Evolutionary conservation across 2,888 invertebrate genomes (phyloP).

Genomic region (Scrobipalpa costella): DNA sequence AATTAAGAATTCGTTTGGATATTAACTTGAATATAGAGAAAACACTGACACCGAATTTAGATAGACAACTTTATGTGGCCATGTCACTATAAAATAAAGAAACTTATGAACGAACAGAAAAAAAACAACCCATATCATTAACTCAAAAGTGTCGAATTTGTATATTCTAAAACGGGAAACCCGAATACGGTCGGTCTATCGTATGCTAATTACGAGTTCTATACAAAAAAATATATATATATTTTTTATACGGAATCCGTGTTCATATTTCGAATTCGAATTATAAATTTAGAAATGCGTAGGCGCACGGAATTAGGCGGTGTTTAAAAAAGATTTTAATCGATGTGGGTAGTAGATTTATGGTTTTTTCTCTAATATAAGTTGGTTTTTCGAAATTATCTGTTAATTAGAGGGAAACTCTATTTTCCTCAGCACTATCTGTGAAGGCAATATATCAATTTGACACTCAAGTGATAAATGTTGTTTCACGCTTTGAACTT

Average conservation of each 20-base stretch:
- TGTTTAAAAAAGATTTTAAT: slow-evolving; percentile 71
- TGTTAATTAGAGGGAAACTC: slow-evolving; percentile 62
- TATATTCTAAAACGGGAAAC: slow-evolving; percentile 66
- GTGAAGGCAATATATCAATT: slow-evolving; percentile 58
- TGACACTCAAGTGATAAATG: slow-evolving; percentile 59
- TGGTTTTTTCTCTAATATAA: slow-evolving; percentile 61
- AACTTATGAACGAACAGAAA: slow-evolving; percentile 59
- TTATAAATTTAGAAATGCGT: slow-evolving; percentile 68
- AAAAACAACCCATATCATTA: slow-evolving; percentile 62
- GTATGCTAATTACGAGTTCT: slow-evolving; percentile 68
- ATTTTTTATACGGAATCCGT: slow-evolving; percentile 42
- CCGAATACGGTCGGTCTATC: slow-evolving; percentile 51
- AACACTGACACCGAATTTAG: slow-evolving; percentile 47
- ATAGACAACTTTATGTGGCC: slow-evolving; percentile 62
- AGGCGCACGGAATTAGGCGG: slow-evolving; percentile 67
- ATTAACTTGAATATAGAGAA: slow-evolving; percentile 54
- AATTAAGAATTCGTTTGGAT: slow-evolving; percentile 42
- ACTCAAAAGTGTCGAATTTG: slow-evolving; percentile 61
- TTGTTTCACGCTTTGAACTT: slow-evolving; percentile 50
- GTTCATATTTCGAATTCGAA: slow-evolving; percentile 60
- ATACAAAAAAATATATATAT: slow-evolving; percentile 46
- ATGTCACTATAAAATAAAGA: slow-evolving; percentile 60
- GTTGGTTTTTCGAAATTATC: slow-evolving; percentile 62
- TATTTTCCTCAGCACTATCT: slow-evolving; percentile 43
- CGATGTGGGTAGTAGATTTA: slow-evolving; percentile 73